phyloP scores from a whole-genome alignment of 1,140 invertebrate species.

The Xylocopa sonorina region DNA sequence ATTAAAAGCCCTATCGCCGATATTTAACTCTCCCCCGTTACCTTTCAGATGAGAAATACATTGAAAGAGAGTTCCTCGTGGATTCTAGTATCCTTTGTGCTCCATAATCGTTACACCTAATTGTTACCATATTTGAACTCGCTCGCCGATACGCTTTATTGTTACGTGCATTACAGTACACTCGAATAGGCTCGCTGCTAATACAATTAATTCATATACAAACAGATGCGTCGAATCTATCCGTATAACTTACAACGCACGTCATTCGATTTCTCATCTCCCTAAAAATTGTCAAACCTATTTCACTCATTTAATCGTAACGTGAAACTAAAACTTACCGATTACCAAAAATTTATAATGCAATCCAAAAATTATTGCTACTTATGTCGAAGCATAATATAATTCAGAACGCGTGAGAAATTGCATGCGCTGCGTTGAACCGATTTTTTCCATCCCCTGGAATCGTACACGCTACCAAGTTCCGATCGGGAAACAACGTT shows the following conservation, averaged over 20 bases:
- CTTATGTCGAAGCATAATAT: neutral
- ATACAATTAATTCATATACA: neutral
- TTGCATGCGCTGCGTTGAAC: too few relatives aligned
- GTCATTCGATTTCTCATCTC: neutral
- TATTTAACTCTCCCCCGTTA: neutral
- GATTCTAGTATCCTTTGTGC: neutral
- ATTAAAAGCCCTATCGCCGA: neutral
- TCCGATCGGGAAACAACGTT: constrained; percentile 54
- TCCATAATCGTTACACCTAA: neutral
- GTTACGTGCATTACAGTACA: neutral
- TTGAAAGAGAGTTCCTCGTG: neutral
- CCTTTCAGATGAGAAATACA: neutral
- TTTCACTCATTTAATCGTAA: too few relatives aligned
- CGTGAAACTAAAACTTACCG: too few relatives aligned
- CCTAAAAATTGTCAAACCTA: too few relatives aligned
- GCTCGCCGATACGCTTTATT: constrained; percentile 3
- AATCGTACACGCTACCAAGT: constrained; percentile 21
- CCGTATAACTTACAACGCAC: too few relatives aligned
- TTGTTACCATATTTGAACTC: constrained; percentile 25
- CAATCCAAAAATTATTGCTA: neutral
- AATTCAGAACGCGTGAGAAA: neutral
- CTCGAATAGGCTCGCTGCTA: neutral
- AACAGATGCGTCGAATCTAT: neutral
- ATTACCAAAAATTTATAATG: too few relatives aligned
- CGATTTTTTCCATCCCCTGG: neutral